These are phyloP conservation scores for Siphlonurus alternatus DNA, from an alignment of 2,888 invertebrate species.

Conservation along the genomic window DNA sequence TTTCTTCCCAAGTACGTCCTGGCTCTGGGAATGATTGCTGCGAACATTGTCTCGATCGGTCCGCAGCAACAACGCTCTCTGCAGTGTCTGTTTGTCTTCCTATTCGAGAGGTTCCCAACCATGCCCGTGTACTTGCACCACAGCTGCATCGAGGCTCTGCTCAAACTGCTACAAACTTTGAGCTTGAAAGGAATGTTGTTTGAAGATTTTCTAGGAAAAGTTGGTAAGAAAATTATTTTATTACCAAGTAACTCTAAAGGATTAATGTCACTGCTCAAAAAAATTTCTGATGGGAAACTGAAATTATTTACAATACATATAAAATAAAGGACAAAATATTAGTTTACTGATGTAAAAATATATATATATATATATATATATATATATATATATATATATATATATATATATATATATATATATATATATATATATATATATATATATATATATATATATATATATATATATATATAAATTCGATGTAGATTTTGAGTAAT, in stretches of 20 bases:
- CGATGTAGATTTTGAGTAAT: no score
- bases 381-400: no score
- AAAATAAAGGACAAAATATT: no score
- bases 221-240: neutral
- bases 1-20: neutral
- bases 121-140: neutral
- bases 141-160: neutral
- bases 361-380: no score
- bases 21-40: neutral
- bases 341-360: no score
- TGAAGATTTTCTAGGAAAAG: neutral
- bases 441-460: no score
- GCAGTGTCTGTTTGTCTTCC: neutral
- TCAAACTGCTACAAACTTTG: neutral
- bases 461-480: no score
- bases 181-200: neutral
- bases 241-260: neutral
- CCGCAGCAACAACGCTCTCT: neutral
- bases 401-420: no score
- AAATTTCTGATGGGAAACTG: no score
- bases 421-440: no score
- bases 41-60: neutral
- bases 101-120: neutral
- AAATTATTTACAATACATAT: no score
- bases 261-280: no score